Conservation (phyloP, 2,888 invertebrate species). For the Heliothis peltigera region DNA sequence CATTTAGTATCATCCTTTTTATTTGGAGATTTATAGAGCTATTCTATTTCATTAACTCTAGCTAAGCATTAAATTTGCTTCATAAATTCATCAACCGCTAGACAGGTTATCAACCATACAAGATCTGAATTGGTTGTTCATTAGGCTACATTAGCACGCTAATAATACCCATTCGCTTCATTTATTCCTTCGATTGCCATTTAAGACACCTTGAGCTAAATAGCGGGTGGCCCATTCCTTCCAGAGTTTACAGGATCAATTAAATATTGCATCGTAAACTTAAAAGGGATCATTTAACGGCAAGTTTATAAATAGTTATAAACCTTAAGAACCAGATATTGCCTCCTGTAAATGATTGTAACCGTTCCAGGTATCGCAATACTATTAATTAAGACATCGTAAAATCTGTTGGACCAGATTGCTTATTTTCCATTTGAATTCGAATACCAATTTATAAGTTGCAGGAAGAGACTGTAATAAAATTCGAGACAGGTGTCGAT, state of each 20-base stretch:
- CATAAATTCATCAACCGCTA: not conserved
- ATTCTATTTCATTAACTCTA: constrained; percentile 6
- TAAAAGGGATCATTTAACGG: constrained; percentile 22
- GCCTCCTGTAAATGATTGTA: constrained; percentile 21
- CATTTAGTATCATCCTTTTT: not conserved
- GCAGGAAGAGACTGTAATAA: constrained; percentile 24
- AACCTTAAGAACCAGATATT: constrained; percentile 20
- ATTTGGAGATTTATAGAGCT: not conserved
- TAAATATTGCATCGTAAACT: constrained; percentile 28
- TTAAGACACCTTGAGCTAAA: constrained; percentile 24
- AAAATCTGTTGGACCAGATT: constrained; percentile 23
- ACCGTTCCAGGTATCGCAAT: constrained; percentile 17
- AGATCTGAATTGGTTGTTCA: constrained; percentile 7
- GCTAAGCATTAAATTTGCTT: constrained; percentile 3
- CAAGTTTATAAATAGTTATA: constrained; percentile 36
- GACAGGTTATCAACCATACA: not conserved
- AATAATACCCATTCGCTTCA: constrained; percentile 9
- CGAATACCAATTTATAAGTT: constrained; percentile 31
- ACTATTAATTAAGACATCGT: constrained; percentile 49
- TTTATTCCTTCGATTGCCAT: constrained; percentile 5
- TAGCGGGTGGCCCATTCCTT: constrained; percentile 35
- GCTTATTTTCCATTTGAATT: constrained; percentile 28
- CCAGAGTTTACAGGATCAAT: constrained; percentile 23
- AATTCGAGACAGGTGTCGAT: constrained; percentile 21
- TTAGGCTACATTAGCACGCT: not conserved